Percentiles rank a stretch among this genome's conserved stretches.
These are phyloP conservation scores for Alauda arvensis DNA, from an alignment of 2,797 vertebrate species.

Conservation along the genomic window DNA sequence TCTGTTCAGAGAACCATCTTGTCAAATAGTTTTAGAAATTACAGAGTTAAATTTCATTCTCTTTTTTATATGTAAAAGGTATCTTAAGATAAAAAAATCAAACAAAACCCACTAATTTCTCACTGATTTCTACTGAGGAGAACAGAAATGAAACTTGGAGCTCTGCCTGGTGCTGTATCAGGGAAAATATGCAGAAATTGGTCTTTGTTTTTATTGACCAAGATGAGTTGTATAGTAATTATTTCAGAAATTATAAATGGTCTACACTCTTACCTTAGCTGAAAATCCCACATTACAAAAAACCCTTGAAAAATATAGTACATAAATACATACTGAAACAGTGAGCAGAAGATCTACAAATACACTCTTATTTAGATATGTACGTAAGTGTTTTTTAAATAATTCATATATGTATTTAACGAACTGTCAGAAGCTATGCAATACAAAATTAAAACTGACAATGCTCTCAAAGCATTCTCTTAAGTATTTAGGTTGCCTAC, in stretches of 20 bases:
- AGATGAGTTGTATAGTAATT: background rate
- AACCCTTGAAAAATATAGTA: background rate
- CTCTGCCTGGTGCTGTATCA: background rate
- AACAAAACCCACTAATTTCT: background rate
- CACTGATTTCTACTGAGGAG: background rate
- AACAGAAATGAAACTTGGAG: background rate
- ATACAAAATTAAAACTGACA: slow-evolving; percentile 49
- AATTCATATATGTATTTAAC: slow-evolving; percentile 58
- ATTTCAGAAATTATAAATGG: background rate
- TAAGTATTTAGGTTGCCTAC: slow-evolving; percentile 55
- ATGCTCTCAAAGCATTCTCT: slow-evolving; percentile 44
- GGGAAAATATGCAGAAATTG: background rate
- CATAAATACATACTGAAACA: background rate
- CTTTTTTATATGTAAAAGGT: background rate
- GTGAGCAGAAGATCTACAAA: background rate
- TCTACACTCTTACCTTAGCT: background rate
- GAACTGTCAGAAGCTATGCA: slow-evolving; percentile 50
- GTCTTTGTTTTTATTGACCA: background rate
- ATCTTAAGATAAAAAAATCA: background rate
- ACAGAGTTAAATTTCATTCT: background rate
- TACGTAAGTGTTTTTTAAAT: slow-evolving; percentile 50
- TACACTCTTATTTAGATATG: slow-evolving; percentile 23
- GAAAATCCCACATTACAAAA: background rate
- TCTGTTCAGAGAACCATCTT: background rate
- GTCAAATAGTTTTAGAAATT: background rate